Percentiles rank a stretch among this genome's conserved stretches.
Evolutionary conservation across 1,140 invertebrate species (phyloP).

Genomic region (Dryas iulia): DNA sequence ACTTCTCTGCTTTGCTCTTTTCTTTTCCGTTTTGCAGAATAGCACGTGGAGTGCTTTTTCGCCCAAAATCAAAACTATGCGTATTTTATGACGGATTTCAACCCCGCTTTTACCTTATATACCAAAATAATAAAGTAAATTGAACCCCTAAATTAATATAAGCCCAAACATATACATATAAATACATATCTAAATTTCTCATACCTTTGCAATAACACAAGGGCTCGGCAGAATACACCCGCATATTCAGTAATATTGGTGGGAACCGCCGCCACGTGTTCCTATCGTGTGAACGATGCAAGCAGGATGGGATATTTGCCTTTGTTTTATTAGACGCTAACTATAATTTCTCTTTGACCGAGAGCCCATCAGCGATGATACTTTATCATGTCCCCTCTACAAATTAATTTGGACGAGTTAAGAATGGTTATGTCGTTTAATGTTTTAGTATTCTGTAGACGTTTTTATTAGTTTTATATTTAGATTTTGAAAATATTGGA

Average conservation of each 20-base stretch:
- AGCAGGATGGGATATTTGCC: constrained; percentile 44
- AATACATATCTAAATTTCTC: not conserved
- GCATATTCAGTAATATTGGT: constrained; percentile 45
- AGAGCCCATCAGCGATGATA: not conserved
- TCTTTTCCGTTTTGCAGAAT: no score
- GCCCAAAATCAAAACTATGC: no score
- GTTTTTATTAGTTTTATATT: no score
- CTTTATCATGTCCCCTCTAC: not conserved
- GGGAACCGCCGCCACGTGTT: constrained; percentile 55
- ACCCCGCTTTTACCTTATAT: no score
- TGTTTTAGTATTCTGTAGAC: not conserved
- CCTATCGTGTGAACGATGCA: constrained; percentile 51
- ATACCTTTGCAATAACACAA: constrained; percentile 1
- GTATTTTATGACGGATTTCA: no score
- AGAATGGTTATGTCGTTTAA: not conserved
- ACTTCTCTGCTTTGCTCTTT: no score
- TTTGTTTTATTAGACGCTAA: constrained; percentile 37
- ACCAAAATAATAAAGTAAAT: no score
- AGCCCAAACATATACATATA: no score
- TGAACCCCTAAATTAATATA: no score
- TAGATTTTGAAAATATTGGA: no score
- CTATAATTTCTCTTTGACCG: constrained; percentile 9
- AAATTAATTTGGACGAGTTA: not conserved
- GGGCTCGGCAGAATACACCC: constrained; percentile 42
- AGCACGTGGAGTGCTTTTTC: no score